Conservation (phyloP, 2,113 vertebrate species). For the Dipodomys stephensi region DNA sequence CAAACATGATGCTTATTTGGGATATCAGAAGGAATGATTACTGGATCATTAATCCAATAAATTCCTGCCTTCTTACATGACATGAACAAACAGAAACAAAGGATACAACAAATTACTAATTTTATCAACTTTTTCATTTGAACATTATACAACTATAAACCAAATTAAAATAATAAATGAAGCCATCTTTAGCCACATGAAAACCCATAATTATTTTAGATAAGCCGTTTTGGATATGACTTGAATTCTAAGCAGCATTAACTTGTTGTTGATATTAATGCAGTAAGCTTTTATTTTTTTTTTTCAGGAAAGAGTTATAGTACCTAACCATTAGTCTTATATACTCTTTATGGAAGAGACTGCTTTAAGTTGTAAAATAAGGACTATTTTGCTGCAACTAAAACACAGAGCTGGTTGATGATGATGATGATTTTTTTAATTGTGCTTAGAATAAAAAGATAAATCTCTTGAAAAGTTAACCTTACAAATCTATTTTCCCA, state of each 20-base stretch:
- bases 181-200: not conserved
- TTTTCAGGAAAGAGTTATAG: slow-evolving; percentile 31
- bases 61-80: not conserved
- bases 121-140: not conserved
- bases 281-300: not conserved
- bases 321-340: not conserved
- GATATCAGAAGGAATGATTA: not conserved
- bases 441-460: not conserved
- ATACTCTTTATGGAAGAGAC: not conserved
- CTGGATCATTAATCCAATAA: not conserved
- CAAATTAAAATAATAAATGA: slow-evolving; percentile 15
- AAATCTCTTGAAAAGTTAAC: not conserved
- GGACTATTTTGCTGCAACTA: not conserved
- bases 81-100: slow-evolving; percentile 9
- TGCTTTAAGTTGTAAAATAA: slow-evolving; percentile 30
- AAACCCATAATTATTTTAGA: slow-evolving; percentile 37
- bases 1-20: not conserved
- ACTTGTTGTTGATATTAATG: not conserved
- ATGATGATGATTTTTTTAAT: not conserved
- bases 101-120: not conserved
- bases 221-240: slow-evolving; percentile 3
- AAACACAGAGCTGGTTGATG: not conserved
- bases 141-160: not conserved
- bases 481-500: not conserved
- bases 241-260: not conserved